These are phyloP conservation scores for Benthosema pterotum DNA, from an alignment of 2,797 vertebrate species.

Conservation along the genomic window DNA sequence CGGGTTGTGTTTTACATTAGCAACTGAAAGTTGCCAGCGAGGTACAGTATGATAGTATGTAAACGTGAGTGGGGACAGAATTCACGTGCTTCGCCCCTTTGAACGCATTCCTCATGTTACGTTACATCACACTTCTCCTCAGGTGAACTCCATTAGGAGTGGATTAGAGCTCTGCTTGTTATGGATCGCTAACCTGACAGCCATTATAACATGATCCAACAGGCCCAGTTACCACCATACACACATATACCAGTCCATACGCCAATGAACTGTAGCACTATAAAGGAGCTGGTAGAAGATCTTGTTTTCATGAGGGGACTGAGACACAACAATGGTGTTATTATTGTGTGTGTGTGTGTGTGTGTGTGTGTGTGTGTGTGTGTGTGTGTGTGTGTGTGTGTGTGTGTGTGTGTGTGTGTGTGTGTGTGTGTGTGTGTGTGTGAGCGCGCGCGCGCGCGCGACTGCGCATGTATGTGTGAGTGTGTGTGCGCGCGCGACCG, in stretches of 20 bases:
- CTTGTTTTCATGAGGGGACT: background rate
- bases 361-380: constrained; percentile 32
- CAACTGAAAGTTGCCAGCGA: too few relatives aligned
- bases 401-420: too few relatives aligned
- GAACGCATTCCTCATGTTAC: background rate
- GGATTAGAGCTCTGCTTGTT: constrained; percentile 7
- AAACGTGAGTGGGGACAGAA: too few relatives aligned
- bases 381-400: background rate
- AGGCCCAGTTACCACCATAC: background rate
- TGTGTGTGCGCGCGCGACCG: too few relatives aligned
- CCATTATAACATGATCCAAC: constrained; percentile 12
- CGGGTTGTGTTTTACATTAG: too few relatives aligned
- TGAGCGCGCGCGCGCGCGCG: too few relatives aligned
- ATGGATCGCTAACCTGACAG: background rate
- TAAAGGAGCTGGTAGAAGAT: background rate
- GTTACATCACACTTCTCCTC: constrained; percentile 2
- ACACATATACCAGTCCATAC: background rate
- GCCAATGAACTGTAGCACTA: background rate
- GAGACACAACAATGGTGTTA: too few relatives aligned
- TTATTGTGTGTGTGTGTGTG: constrained; percentile 16
- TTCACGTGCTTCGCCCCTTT: background rate
- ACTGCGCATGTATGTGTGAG: too few relatives aligned
- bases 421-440: too few relatives aligned
- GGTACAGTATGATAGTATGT: too few relatives aligned
- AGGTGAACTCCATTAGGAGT: background rate